A percentile compares a stretch with the other conserved stretches of the same genome.
Evolutionary conservation across 2,113 vertebrate species (phyloP).

Genomic region (Syrmaticus mikado): DNA sequence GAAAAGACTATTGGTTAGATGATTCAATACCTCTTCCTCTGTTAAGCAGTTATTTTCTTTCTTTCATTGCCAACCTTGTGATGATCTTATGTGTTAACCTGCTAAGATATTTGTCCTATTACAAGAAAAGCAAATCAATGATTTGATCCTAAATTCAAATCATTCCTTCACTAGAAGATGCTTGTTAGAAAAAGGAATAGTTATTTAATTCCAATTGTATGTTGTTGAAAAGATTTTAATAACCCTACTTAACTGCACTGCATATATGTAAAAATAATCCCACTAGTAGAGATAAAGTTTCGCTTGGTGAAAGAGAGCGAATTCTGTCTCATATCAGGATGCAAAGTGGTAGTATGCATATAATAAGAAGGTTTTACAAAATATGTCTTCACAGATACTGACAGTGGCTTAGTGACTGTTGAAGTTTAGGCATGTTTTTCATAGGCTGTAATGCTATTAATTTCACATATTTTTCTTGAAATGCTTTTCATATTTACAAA

Average conservation of each 20-base stretch:
- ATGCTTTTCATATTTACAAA: background rate
- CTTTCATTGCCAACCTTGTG: background rate
- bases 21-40: background rate
- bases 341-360: background rate
- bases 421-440: background rate
- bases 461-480: background rate
- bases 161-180: background rate
- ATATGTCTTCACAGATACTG: background rate
- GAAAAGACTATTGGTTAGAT: background rate
- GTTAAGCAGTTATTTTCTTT: too few relatives aligned
- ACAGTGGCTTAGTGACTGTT: background rate
- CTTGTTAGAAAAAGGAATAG: background rate
- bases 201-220: background rate
- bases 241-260: background rate
- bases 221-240: background rate
- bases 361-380: background rate
- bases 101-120: background rate
- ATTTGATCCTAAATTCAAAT: background rate
- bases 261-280: background rate
- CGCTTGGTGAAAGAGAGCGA: background rate
- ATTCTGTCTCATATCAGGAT: background rate
- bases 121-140: background rate
- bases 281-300: background rate
- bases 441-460: background rate
- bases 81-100: background rate